Evolutionary conservation across 2,113 vertebrate genomes (phyloP).

Genomic region (Micromys minutus): DNA sequence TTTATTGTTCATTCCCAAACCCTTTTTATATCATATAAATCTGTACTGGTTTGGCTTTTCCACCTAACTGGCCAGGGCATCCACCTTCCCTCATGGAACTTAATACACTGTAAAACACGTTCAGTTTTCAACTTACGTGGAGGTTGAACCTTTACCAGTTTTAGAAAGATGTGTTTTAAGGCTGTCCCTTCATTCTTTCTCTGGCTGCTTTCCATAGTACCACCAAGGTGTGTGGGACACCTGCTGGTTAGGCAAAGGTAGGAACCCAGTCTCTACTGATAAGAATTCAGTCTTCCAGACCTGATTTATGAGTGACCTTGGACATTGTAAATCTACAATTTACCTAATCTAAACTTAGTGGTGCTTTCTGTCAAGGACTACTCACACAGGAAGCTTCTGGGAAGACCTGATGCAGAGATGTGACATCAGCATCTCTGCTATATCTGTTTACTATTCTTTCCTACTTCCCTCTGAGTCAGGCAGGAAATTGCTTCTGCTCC

Average conservation of each 20-base stretch:
- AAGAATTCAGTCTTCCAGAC: not conserved
- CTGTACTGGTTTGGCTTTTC: not conserved
- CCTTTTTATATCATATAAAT: not conserved
- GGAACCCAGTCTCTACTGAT: not conserved
- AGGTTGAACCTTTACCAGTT: not conserved
- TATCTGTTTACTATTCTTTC: not conserved
- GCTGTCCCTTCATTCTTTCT: not conserved
- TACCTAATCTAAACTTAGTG: not conserved
- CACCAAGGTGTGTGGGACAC: too few species aligned
- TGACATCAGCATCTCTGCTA: too few species aligned
- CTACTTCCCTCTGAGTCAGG: not conserved
- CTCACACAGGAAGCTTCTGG: not conserved
- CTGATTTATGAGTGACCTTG: not conserved
- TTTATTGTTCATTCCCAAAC: not conserved
- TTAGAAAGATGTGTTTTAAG: conserved; percentile 19
- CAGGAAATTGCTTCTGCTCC: conserved; percentile 1
- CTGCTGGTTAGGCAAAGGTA: not conserved
- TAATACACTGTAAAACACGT: not conserved
- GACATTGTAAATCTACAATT: not conserved
- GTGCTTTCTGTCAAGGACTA: not conserved
- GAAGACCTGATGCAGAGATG: not conserved
- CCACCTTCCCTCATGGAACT: not conserved
- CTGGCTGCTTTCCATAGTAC: not conserved
- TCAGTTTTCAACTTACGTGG: not conserved
- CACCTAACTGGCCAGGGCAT: not conserved